Base-by-base conservation (phyloP, 2,888 invertebrate species). In the Nemotelus pantherinus region DNA sequence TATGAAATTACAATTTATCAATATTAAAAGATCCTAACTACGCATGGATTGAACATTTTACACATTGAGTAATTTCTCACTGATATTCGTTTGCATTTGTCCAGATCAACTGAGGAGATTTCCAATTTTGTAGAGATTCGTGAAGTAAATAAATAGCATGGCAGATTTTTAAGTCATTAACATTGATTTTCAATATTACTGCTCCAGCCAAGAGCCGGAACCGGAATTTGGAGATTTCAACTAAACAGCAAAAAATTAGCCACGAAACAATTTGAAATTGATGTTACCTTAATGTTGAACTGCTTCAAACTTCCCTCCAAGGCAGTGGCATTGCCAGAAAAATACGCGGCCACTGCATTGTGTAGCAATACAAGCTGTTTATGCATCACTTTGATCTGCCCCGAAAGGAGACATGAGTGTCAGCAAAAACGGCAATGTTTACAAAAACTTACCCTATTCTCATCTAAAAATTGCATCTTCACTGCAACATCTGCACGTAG, bases 311-410 rank as follows among this genome's bases (percentile, higher is more conserved):
- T 97, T 45, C 95, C 94, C 86, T 98, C 98, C 77, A 99, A 88
- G 79, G 96, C 95, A 80, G 93, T 91, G 86, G 96, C 95, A 89
- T 99, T 99, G 76, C 98, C 98, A 83, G 97, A 96, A 89, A 98
- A 98, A 89, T 98, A 99, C 5, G 98, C 97, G 50, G 97, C 95
- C 78, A 98, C 93, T 2, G 98, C 98, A 88, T 98, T 98, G 88
- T 99, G 98, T 88, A 98, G 95, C 82, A 99, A 88, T 77, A 98
- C 89, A 81, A 99, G 89, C 87, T 99, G 98, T 87, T 98, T 98
- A 88, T 98, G 97, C 98, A 99, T 98, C 82, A 98, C 98, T 88
- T 98, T 98, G 83, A 98, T 94, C 96, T 98, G 88, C n/a, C 88
- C 6, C 43, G 25, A 70, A 25, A 44, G 43, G 39, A 41, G 5